A percentile compares a stretch with the other conserved stretches of the same genome.
phyloP scores from a whole-genome alignment of 2,113 vertebrate genomes.

The Dipodomys stephensi region DNA sequence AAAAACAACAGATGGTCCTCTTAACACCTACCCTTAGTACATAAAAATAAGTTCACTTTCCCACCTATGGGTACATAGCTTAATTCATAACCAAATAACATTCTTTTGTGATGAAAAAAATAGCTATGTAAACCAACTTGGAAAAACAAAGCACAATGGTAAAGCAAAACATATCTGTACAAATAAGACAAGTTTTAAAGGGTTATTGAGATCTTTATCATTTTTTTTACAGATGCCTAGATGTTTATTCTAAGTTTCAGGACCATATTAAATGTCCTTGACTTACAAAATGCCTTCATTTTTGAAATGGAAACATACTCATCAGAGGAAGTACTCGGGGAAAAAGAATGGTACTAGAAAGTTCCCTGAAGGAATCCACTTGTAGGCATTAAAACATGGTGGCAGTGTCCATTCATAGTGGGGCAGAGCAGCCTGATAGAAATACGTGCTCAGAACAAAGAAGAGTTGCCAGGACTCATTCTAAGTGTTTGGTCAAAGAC shows the following conservation, averaged over 20 bases:
- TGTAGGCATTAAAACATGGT: background rate
- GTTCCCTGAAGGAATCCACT: background rate
- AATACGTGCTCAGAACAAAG: background rate
- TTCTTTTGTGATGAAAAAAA: conserved; percentile 34
- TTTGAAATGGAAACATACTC: background rate
- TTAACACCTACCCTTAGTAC: background rate
- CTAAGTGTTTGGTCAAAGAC: background rate
- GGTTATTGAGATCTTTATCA: background rate
- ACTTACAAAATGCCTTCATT: background rate
- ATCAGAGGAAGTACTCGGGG: no score
- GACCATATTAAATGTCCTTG: background rate
- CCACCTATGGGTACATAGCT: background rate
- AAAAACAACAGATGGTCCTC: conserved; percentile 63
- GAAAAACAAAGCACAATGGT: conserved; percentile 11
- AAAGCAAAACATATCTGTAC: background rate
- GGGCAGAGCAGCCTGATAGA: background rate
- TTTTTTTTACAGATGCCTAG: background rate
- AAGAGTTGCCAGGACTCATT: background rate
- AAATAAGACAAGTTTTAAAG: conserved; percentile 1
- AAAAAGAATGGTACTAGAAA: background rate
- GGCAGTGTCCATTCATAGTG: background rate
- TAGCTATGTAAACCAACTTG: background rate
- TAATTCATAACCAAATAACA: conserved; percentile 61
- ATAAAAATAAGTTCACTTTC: conserved; percentile 60
- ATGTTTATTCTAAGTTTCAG: background rate